These are phyloP conservation scores for Balearica regulorum DNA, from an alignment of 2,797 vertebrate genomes.

Conservation along the genomic window DNA sequence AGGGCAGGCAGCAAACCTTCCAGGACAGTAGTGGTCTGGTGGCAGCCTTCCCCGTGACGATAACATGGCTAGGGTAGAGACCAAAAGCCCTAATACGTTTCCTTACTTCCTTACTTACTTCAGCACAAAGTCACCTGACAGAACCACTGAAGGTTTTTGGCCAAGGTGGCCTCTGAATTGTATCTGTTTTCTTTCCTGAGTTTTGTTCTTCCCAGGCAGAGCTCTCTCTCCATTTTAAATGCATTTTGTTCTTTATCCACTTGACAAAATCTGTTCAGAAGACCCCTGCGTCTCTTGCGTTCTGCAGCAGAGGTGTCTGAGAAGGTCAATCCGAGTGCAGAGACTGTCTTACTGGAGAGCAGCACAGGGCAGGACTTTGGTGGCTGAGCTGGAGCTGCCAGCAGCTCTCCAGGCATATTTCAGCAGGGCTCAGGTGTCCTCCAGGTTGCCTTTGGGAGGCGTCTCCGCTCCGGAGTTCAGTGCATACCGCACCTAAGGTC, in stretches of 20 bases:
- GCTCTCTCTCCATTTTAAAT: neutral
- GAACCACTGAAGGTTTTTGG: neutral
- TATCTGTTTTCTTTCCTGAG: neutral
- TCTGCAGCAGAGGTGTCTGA: neutral
- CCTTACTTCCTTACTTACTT: neutral
- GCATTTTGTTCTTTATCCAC: neutral
- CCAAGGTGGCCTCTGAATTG: neutral
- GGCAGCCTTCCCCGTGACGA: neutral
- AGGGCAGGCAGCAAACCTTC: neutral
- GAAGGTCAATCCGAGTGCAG: neutral
- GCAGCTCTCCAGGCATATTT: neutral
- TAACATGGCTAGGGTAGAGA: rapidly evolving
- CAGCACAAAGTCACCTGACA: neutral
- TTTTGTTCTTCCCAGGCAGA: neutral
- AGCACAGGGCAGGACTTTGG: neutral
- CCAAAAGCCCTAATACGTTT: neutral
- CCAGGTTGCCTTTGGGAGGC: neutral
- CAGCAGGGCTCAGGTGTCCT: neutral
- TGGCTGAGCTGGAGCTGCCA: neutral
- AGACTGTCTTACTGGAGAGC: neutral
- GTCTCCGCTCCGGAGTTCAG: neutral
- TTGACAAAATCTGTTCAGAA: neutral
- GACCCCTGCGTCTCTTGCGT: rapidly evolving
- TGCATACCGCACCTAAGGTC: rapidly evolving
- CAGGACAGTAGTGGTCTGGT: too few relatives aligned